Base-by-base conservation (phyloP, 2,888 invertebrate species). In the Folsomia candida region DNA sequence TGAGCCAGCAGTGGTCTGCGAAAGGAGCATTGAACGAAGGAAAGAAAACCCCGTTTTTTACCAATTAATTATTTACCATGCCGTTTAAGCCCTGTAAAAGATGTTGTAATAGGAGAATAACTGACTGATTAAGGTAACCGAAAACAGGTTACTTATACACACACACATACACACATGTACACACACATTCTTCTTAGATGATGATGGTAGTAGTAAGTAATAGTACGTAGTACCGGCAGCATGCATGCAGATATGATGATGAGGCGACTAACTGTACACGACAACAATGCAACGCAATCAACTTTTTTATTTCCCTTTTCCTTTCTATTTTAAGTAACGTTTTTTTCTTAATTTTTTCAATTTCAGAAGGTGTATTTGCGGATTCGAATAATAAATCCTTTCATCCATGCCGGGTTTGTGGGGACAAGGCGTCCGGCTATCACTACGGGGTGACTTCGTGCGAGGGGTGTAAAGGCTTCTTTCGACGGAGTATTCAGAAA, bases 401-500 rank as follows among this genome's bases (percentile, higher is more conserved):
- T 83, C 91, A 94, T 79, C 92, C 94, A 71, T 97, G 97, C 86
- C 95, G 94, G 84, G 97, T 97, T 80, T 97, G 97, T 85, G 97
- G 97, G 59, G 97, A 97, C 85, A 93, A 94, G 82, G 93, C 94
- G 37, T 93, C 93, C 27, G 94, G 94, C 64, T 97, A 97, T 85
- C 97, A 97, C 85, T 97, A 97, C 89, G 97, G 97, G 67, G 97
- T 97, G 80, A 97, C 96, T 76, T 95, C 95, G 78, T 97, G 97
- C 85, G 97, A 97, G 85, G 97, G 97, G 79, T 97, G 97, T 86
- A 97, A 96, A 94, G 96, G 96, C 75, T 96, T 96, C 87, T 96
- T 96, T 86, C 88, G 96, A 72, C 88, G 96, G 77, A 95, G 94
- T 84, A 96, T 97, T 81, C 96, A 96, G 84, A 95, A 96, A 84